These are phyloP conservation scores for Drosophila ohnishii DNA, from an alignment of 1,140 invertebrate genomes.

Conservation along the genomic window DNA sequence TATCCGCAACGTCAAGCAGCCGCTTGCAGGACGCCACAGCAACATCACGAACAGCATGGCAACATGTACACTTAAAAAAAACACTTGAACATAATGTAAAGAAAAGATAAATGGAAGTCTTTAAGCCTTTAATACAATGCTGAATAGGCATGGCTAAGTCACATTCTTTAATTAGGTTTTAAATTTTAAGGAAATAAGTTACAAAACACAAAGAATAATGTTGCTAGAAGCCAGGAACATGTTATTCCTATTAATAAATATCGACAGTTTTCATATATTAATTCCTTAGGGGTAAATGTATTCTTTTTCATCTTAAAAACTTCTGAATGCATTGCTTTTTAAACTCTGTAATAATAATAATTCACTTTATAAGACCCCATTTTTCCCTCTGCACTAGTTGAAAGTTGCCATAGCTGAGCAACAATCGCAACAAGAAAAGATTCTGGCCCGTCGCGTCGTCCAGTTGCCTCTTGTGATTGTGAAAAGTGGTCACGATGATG, in stretches of 20 bases:
- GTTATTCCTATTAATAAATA: not conserved
- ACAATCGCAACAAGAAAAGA: conserved; percentile 60
- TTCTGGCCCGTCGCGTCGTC: conserved; percentile 41
- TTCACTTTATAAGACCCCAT: not conserved
- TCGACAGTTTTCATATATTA: not conserved
- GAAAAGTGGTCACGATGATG: conserved; percentile 77
- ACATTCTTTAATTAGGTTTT: no score
- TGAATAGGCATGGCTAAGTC: not conserved
- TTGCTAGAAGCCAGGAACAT: not conserved
- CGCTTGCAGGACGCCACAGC: conserved; percentile 29
- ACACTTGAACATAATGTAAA: not conserved
- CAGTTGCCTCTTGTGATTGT: conserved; percentile 61
- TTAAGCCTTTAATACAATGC: not conserved
- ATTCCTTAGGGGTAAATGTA: not conserved
- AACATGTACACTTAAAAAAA: conserved; percentile 4
- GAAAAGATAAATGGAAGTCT: not conserved
- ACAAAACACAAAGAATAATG: not conserved
- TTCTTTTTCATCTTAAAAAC: not conserved
- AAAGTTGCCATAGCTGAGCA: conserved; percentile 57
- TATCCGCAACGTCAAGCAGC: conserved; percentile 67
- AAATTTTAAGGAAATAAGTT: not conserved
- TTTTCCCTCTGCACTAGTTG: not conserved
- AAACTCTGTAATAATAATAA: not conserved
- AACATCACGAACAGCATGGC: conserved; percentile 33
- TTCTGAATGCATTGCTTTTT: not conserved